These are phyloP conservation scores for Cheilosia urbana DNA, from an alignment of 2,888 invertebrate genomes.

Conservation along the genomic window DNA sequence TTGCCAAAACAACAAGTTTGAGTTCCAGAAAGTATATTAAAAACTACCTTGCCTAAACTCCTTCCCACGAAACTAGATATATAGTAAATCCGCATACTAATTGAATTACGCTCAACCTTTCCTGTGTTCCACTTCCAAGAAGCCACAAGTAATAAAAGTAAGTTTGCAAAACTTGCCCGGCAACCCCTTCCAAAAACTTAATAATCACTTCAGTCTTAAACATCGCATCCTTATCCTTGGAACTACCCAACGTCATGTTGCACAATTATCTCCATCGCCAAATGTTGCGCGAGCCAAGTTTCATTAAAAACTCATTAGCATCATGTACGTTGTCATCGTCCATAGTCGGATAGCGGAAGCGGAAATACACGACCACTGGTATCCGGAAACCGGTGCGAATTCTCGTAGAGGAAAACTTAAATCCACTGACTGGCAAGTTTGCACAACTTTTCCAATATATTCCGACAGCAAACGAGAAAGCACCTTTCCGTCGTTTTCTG, in stretches of 20 bases:
- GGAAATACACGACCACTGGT: constrained; percentile 48
- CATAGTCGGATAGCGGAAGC: constrained; percentile 27
- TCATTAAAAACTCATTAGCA: constrained; percentile 75
- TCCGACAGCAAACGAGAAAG: constrained; percentile 18
- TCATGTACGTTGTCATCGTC: constrained; percentile 63
- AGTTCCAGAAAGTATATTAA: too few species aligned
- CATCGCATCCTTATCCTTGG: constrained; percentile 37
- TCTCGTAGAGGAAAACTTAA: constrained; percentile 16
- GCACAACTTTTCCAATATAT: constrained; percentile 61
- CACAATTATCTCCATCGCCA: constrained; percentile 29
- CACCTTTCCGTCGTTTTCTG: constrained; percentile 1
- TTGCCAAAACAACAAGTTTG: too few species aligned
- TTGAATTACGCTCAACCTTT: not conserved
- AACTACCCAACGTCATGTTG: constrained; percentile 46
- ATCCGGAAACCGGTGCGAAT: constrained; percentile 26
- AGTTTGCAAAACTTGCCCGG: constrained; percentile 4
- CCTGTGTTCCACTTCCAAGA: not conserved
- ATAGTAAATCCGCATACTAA: too few species aligned
- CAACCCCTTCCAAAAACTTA: constrained; percentile 14
- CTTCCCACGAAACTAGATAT: too few species aligned
- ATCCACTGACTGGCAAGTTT: constrained; percentile 39
- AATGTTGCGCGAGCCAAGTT: constrained; percentile 56
- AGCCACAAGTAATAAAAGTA: constrained; percentile 35
- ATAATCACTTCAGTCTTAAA: constrained; percentile 39
- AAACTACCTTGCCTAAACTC: too few species aligned